Percentiles rank a stretch among this genome's conserved stretches.
Conservation (phyloP, 2,888 invertebrate species). For the Ptilodon capucinus region DNA sequence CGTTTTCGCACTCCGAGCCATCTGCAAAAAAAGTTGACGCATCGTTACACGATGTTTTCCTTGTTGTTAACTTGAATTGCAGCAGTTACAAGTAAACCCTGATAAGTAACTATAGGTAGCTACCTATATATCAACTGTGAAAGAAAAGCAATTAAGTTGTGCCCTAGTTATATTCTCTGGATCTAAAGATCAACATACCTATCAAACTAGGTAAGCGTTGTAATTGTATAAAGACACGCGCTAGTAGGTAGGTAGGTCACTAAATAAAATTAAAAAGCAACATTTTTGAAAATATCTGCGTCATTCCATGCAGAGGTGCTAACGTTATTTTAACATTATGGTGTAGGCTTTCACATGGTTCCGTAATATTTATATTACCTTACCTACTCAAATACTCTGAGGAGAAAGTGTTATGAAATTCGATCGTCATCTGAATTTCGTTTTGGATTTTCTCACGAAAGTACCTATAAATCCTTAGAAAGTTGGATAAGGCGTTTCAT, state of each 20-base stretch:
- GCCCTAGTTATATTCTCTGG: no score
- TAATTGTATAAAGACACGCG: no score
- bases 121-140: no score
- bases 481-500: no score
- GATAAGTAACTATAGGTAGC: no score
- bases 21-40: slow-evolving; percentile 43
- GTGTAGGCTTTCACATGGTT: neutral
- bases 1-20: slow-evolving; percentile 39
- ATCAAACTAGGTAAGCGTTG: no score
- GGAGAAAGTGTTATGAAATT: neutral
- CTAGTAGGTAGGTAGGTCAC: no score
- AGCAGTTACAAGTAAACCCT: no score
- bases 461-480: neutral
- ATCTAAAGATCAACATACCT: no score
- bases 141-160: no score
- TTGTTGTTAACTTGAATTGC: neutral
- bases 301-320: neutral
- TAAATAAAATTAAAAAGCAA: neutral
- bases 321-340: neutral
- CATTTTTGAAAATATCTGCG: neutral
- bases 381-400: neutral
- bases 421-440: neutral
- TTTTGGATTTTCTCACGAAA: neutral
- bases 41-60: slow-evolving; percentile 17
- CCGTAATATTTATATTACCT: neutral